These are phyloP conservation scores for Thelaira solivaga DNA, from an alignment of 2,888 invertebrate genomes.

Conservation along the genomic window DNA sequence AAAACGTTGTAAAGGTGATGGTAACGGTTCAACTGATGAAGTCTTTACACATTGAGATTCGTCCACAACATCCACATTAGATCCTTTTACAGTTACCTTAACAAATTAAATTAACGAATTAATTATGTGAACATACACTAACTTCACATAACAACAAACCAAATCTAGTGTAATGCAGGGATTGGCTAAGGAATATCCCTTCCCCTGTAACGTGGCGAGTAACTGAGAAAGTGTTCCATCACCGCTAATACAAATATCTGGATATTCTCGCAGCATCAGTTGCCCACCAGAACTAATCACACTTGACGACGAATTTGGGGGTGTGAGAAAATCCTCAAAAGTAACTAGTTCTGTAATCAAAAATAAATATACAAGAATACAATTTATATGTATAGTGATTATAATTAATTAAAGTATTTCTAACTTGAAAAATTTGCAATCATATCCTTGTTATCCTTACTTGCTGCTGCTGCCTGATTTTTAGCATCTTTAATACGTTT, in stretches of 20 bases:
- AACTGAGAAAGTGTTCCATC: conserved; percentile 81
- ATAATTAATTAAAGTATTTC: neutral
- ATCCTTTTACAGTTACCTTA: conserved; percentile 41
- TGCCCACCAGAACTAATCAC: conserved; percentile 76
- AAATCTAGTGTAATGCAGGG: conserved; percentile 77
- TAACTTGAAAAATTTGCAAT: conserved; percentile 70
- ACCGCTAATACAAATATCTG: conserved; percentile 78
- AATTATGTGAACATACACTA: neutral
- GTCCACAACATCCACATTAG: conserved; percentile 65
- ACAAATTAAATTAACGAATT: neutral
- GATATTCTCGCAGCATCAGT: conserved; percentile 77
- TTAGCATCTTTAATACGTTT: conserved; percentile 91
- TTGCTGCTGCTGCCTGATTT: conserved; percentile 78
- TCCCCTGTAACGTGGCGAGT: conserved; percentile 79
- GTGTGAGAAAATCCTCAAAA: conserved; percentile 72
- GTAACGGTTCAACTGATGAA: conserved; percentile 73
- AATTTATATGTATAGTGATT: neutral
- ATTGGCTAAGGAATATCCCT: conserved; percentile 78
- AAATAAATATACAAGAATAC: neutral
- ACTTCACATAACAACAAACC: conserved; percentile 66
- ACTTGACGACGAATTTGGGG: conserved; percentile 66
- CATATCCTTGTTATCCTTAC: conserved; percentile 72
- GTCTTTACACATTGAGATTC: conserved; percentile 69
- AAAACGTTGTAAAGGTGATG: conserved; percentile 87
- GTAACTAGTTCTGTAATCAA: conserved; percentile 69